Evolutionary conservation across 2,113 vertebrate species (phyloP).

Genomic region (Elachura formosa): DNA sequence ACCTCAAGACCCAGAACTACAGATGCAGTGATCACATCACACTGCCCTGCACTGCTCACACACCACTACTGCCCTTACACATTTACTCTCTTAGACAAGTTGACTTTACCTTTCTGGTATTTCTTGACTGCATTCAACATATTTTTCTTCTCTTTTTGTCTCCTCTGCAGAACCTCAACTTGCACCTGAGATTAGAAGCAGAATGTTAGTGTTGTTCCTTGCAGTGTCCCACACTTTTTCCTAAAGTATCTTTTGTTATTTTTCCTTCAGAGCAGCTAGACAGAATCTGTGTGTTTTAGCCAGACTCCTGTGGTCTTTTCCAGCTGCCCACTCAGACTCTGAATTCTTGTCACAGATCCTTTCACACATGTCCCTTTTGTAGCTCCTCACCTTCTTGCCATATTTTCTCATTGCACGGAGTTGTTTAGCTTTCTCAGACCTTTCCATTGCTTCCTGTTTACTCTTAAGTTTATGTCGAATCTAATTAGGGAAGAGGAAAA

Average conservation of each 20-base stretch:
- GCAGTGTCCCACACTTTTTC: not conserved
- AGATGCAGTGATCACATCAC: not conserved
- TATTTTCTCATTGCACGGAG: conserved; percentile 93
- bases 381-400: conserved; percentile 88
- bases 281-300: not conserved
- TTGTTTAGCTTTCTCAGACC: conserved; percentile 93
- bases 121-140: conserved; percentile 94
- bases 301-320: not conserved
- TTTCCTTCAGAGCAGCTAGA: not conserved
- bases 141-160: conserved; percentile 91
- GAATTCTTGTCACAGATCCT: not conserved
- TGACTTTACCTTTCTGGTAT: conserved; percentile 89
- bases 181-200: conserved; percentile 80
- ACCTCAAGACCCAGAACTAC: not conserved
- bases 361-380: not conserved
- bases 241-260: not conserved
- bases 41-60: not conserved
- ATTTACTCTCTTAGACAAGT: not conserved
- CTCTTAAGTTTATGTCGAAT: conserved; percentile 85
- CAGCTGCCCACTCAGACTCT: not conserved
- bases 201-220: not conserved
- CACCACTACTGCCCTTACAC: not conserved
- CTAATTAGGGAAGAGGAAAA: conserved; percentile 63
- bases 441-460: conserved; percentile 89
- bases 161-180: conserved; percentile 90